Percentiles rank a stretch among this genome's conserved stretches.
Conservation (phyloP, 2,797 vertebrate genomes). For the Mormyrus proboscirostris region DNA sequence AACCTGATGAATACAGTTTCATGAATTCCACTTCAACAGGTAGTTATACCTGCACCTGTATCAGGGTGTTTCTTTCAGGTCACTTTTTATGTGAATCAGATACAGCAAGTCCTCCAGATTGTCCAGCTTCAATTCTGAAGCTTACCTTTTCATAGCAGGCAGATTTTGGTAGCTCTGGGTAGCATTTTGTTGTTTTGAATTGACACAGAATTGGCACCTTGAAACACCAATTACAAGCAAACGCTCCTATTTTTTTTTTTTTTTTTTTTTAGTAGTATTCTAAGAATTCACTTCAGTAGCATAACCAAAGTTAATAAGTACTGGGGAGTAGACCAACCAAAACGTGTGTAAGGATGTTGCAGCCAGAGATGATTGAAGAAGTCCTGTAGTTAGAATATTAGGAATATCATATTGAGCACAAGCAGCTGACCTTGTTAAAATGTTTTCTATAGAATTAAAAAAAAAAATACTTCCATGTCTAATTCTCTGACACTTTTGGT, state of each 20-base stretch:
- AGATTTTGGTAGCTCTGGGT: background rate
- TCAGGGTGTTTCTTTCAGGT: background rate
- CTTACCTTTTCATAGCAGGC: background rate
- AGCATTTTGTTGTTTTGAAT: background rate
- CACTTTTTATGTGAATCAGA: background rate
- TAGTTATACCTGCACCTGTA: background rate
- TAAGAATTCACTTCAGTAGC: constrained; percentile 28
- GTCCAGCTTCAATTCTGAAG: background rate
- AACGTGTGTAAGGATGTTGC: background rate
- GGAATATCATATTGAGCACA: background rate
- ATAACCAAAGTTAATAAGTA: constrained; percentile 4
- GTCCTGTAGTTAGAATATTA: background rate
- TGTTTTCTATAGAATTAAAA: constrained; percentile 27
- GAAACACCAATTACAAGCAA: background rate
- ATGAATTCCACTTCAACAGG: background rate
- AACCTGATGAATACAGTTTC: background rate
- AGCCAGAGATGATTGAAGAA: background rate
- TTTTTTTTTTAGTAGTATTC: constrained; percentile 14
- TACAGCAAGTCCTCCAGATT: background rate
- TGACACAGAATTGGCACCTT: background rate
- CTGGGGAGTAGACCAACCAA: constrained; percentile 10
- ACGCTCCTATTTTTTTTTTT: background rate
- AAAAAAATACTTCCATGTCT: background rate
- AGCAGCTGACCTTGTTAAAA: background rate
- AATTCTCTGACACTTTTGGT: background rate